A percentile compares a stretch with the other conserved stretches of the same genome.
Evolutionary conservation across 2,888 invertebrate species (phyloP).

Genomic region (Lomographa bimaculata): DNA sequence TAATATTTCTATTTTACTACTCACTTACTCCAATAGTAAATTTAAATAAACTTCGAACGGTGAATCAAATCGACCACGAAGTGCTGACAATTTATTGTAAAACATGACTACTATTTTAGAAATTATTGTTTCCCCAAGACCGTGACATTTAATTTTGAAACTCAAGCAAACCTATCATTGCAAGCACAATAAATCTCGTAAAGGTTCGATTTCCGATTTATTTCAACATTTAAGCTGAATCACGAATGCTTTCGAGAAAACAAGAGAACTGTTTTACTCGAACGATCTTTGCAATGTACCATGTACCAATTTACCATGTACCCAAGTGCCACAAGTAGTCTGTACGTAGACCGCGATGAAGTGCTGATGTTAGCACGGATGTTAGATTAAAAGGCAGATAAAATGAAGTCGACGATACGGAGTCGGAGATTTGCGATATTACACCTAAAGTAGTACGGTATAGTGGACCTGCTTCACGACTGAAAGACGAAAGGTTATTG

Average conservation of each 20-base stretch:
- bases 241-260: slow-evolving; percentile 67
- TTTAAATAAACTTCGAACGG: too few relatives aligned
- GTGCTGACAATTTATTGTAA: too few relatives aligned
- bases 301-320: slow-evolving; percentile 6
- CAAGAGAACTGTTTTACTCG: slow-evolving; percentile 78
- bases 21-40: too few relatives aligned
- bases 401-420: slow-evolving; percentile 33
- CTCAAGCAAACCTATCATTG: slow-evolving; percentile 20
- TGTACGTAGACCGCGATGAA: slow-evolving; percentile 25
- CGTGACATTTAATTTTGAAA: slow-evolving; percentile 25
- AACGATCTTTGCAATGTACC: slow-evolving; percentile 36
- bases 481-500: slow-evolving; percentile 11
- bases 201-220: slow-evolving; percentile 52
- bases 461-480: slow-evolving; percentile 19
- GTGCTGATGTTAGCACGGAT: slow-evolving; percentile 30
- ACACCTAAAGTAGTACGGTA: slow-evolving; percentile 21
- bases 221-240: slow-evolving; percentile 59
- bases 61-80: too few relatives aligned
- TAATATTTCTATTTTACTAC: too few relatives aligned
- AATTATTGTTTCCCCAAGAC: slow-evolving; percentile 1
- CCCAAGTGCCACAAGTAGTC: slow-evolving; percentile 11
- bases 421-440: slow-evolving; percentile 29
- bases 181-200: slow-evolving; percentile 29
- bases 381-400: slow-evolving; percentile 40
- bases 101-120: slow-evolving; percentile 1